Base-by-base conservation (phyloP, 1,140 invertebrate genomes). In the Epicauta chinensis region DNA sequence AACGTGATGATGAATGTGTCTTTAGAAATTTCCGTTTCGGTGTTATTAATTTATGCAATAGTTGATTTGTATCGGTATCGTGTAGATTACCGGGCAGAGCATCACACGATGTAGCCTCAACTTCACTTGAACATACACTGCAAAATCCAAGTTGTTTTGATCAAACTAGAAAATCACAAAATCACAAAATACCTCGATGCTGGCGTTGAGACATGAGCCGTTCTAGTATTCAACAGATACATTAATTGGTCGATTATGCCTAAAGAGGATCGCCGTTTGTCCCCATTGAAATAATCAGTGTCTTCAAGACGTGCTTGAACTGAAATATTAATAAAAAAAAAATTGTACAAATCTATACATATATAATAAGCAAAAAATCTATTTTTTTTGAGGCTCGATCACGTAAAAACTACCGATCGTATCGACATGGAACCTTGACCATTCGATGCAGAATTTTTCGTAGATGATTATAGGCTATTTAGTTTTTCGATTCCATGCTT, bases 271-370 rank as follows among this genome's bases (percentile, higher is more conserved):
- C 16, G 16, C 10, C 16, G 16, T 47, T 16, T n/a, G 9, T 17
- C 17, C 16, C 45, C 23, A 7, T 23, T 23, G 35, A 29, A 47
- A 29, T 23, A 47, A 35, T 47, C 14, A 17, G 45, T 47, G 7
- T 16, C 45, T 38, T 47, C 45, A 6, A 47, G n/a, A 4, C 45
- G 45, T 13, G 16, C 45, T 47, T 47, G 45, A 16, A 47, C 45
- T 47, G 16, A 7, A 38, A 46, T 10, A 43, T 16, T 16, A 1
- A 47, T 29, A 23, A 7, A 5, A 23, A 23, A 23, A 23, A n/a
- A n/a, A n/a, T n/a, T n/a, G n/a, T n/a, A n/a, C n/a, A n/a, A n/a
- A n/a, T n/a, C n/a, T n/a, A n/a, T n/a, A n/a, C n/a, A n/a, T n/a
- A n/a, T n/a, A n/a, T n/a, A n/a, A n/a, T n/a, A n/a, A n/a, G n/a